These are phyloP conservation scores for Chrysemys picta DNA, from an alignment of 2,113 vertebrate species.

Conservation along the genomic window DNA sequence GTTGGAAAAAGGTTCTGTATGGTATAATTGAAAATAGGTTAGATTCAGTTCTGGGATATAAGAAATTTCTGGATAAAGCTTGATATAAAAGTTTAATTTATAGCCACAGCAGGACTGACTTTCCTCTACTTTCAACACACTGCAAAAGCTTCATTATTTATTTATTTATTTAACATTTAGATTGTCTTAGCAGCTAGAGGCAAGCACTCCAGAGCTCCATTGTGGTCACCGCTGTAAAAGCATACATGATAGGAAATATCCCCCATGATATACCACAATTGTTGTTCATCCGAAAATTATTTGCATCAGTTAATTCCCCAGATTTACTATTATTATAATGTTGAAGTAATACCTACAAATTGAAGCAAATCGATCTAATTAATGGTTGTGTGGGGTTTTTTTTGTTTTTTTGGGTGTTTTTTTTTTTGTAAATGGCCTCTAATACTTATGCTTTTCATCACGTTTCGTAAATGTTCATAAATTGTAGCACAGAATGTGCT, in stretches of 20 bases:
- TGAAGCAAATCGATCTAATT: background rate
- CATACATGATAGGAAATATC: background rate
- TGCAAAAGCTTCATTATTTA: background rate
- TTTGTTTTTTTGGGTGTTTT: background rate
- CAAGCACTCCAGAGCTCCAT: background rate
- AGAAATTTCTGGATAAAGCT: background rate
- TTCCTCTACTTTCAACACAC: background rate
- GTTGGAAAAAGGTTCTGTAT: background rate
- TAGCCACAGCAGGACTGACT: background rate
- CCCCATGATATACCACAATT: background rate
- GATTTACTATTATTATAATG: background rate
- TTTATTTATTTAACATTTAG: background rate
- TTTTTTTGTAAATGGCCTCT: background rate
- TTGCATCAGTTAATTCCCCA: background rate
- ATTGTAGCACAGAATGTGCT: conserved; percentile 5
- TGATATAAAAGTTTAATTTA: background rate
- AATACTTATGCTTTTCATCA: conserved; percentile 19
- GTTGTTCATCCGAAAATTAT: background rate
- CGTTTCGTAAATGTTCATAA: background rate
- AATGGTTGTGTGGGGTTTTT: background rate
- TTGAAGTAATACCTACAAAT: background rate
- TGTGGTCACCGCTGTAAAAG: background rate
- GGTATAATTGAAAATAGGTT: background rate
- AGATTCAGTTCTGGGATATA: background rate
- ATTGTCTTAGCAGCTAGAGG: background rate